Conservation (phyloP, 2,888 invertebrate species). For the Baccha elongata region DNA sequence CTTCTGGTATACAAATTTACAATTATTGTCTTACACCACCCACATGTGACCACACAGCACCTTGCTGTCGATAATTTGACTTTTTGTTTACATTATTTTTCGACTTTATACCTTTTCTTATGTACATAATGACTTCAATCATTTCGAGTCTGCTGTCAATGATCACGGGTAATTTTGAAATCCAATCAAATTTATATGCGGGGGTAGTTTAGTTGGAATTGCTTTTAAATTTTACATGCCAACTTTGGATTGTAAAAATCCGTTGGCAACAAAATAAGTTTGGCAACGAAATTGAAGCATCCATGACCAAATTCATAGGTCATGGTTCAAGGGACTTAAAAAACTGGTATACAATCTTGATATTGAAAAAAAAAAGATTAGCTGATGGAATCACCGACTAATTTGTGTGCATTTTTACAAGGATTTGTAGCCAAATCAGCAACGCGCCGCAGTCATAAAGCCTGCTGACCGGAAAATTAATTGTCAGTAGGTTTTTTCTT, state of each 20-base stretch:
- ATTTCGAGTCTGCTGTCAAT: slow-evolving; percentile 42
- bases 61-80: slow-evolving; percentile 26
- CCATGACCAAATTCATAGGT: slow-evolving; percentile 48
- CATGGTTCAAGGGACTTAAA: slow-evolving; percentile 44
- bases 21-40: slow-evolving; percentile 39
- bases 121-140: slow-evolving; percentile 17
- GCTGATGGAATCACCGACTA: slow-evolving; percentile 20
- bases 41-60: slow-evolving; percentile 14
- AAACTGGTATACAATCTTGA: slow-evolving; percentile 54
- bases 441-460: slow-evolving; percentile 39
- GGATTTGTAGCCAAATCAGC: slow-evolving; percentile 48
- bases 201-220: slow-evolving; percentile 29
- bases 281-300: slow-evolving; percentile 23
- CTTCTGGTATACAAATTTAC: slow-evolving; percentile 38
- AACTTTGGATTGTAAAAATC: slow-evolving; percentile 33
- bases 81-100: slow-evolving; percentile 7
- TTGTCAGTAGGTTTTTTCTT: slow-evolving; percentile 46
- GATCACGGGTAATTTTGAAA: slow-evolving; percentile 49
- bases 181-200: slow-evolving; percentile 49
- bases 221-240: slow-evolving; percentile 10
- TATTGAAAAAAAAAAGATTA: slow-evolving; percentile 43
- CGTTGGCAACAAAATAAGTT: slow-evolving; percentile 19
- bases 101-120: slow-evolving; percentile 6
- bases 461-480: slow-evolving; percentile 52
- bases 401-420: slow-evolving; percentile 41